These are phyloP conservation scores for Doryteuthis pealeii DNA, from an alignment of 1,140 invertebrate genomes.

Conservation along the genomic window DNA sequence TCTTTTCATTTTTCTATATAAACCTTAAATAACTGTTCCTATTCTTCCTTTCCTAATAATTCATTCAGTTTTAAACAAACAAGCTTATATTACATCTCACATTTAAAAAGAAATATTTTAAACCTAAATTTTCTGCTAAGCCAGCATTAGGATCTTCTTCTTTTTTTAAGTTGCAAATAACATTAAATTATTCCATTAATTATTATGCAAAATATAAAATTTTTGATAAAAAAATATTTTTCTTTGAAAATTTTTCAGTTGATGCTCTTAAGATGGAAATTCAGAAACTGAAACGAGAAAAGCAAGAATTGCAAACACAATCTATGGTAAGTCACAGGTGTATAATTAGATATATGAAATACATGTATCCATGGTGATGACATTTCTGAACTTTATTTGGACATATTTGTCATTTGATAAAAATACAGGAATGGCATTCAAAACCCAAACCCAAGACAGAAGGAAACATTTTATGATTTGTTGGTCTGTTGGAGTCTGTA, in stretches of 20 bases:
- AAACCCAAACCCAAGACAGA: background rate
- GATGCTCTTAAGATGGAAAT: slow-evolving; percentile 28
- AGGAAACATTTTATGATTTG: background rate
- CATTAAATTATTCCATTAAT: too few relatives aligned
- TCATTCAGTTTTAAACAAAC: too few relatives aligned
- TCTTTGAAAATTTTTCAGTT: background rate
- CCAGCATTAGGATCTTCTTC: too few relatives aligned
- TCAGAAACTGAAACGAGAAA: slow-evolving; percentile 31
- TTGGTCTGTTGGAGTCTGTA: background rate
- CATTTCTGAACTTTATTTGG: background rate
- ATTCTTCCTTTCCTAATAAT: too few relatives aligned
- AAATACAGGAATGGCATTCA: background rate
- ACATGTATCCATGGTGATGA: background rate
- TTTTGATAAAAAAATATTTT: too few relatives aligned
- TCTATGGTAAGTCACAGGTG: slow-evolving; percentile 26
- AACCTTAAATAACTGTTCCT: too few relatives aligned
- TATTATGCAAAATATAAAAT: too few relatives aligned
- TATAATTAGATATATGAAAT: background rate
- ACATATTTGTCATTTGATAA: background rate
- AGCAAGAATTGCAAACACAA: slow-evolving; percentile 29
- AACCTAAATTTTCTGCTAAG: too few relatives aligned
- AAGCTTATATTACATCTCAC: too few relatives aligned
- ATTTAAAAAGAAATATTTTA: too few relatives aligned
- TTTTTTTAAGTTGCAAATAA: too few relatives aligned
- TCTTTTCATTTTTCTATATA: too few relatives aligned